Evolutionary conservation across 1,140 invertebrate genomes (phyloP).

Genomic region (Dinothrombium tinctorium): DNA sequence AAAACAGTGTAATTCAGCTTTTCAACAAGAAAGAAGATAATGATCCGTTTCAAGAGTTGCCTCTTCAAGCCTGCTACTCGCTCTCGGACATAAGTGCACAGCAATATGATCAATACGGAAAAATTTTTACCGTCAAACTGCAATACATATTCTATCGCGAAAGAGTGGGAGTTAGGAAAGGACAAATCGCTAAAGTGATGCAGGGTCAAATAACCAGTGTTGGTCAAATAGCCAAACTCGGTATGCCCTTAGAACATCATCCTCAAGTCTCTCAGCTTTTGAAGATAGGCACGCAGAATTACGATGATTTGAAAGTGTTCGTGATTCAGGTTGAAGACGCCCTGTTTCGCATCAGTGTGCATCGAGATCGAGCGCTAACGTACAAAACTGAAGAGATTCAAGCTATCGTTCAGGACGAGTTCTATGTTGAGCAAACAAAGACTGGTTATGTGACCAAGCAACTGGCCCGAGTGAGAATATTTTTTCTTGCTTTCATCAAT

Average conservation of each 20-base stretch:
- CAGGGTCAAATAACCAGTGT: constrained; percentile 50
- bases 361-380: constrained; percentile 62
- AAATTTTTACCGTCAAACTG: constrained; percentile 94
- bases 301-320: constrained; percentile 74
- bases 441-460: constrained; percentile 65
- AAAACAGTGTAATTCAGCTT: constrained; percentile 58
- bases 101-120: constrained; percentile 92
- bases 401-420: constrained; percentile 83
- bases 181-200: constrained; percentile 70
- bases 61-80: constrained; percentile 17
- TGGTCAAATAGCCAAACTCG: constrained; percentile 48
- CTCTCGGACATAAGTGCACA: constrained; percentile 49
- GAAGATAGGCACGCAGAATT: constrained; percentile 73
- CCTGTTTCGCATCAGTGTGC: constrained; percentile 52
- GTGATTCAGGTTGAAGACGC: constrained; percentile 25
- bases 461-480: constrained; percentile 77
- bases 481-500: constrained; percentile 71
- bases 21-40: constrained; percentile 57
- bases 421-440: constrained; percentile 72
- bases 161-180: constrained; percentile 78
- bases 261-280: constrained; percentile 86
- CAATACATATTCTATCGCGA: constrained; percentile 98
- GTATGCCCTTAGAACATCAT: constrained; percentile 86
- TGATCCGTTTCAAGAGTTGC: constrained; percentile 18
- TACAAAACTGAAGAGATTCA: constrained; percentile 98